Base-by-base conservation (phyloP, 2,888 invertebrate species). In the Limnephilus marmoratus region DNA sequence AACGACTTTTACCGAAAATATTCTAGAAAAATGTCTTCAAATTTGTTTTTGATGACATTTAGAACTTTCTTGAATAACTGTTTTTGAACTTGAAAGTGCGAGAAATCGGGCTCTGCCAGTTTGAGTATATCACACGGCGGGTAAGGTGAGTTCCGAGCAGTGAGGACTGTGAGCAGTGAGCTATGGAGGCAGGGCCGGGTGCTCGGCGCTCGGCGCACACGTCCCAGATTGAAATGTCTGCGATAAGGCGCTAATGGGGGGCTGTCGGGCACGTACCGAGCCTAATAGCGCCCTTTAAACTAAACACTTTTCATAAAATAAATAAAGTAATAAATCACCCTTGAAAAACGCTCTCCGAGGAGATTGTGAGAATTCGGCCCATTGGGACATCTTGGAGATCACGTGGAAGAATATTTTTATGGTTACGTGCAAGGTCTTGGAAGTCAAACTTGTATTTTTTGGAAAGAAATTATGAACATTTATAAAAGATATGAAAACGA, bases 141-240 rank as follows among this genome's bases (percentile, higher is more conserved):
- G 68, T 68, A 68, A 68, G 68, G 68, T 68, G 68, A 68, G 53
- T 18, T 18, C 18, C 15, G 53, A 53, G 18, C 53, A 53, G 49
- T 13, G 49, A 49, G 13, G 3, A 41, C 31, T 13, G 13, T 49
- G 13, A 49, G 49, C 49, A 49, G 15, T 53, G 53, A 53, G 68
- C 24, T 24, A 68, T 68, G 68, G 24, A n/a, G 68, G 68, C 24
- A n/a, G 68, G 68, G 68, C 68, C 68, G 68, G 68, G 68, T 41
- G 37, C 85, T 41, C 12, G 24, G 45, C 45, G 53, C 80, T 90
- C 82, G 45, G 45, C 88, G 90, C 92, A 90, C 93, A 93, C 93
- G 93, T 93, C 85, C 90, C 85, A 92, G 93, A 93, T 93, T 92
- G 92, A 93, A 92, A 93, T 91, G 92, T 93, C 91, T 80, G 82